Base-by-base conservation (phyloP, 1,140 invertebrate species). In the Pseudomyrmex sp. region DNA sequence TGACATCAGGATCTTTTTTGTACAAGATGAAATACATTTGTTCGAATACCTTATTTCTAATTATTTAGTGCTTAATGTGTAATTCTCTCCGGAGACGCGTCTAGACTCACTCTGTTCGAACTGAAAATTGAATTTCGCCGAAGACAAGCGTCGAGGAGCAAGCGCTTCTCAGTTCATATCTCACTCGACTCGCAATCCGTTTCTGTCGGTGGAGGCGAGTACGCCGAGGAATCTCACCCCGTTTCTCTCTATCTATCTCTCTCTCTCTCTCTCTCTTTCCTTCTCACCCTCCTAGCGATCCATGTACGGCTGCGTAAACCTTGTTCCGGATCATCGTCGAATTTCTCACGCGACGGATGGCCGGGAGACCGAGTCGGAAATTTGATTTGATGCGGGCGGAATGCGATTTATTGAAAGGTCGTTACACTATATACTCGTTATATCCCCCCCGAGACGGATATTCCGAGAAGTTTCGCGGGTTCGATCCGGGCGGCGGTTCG, bases 351-450 rank as follows among this genome's bases (percentile, higher is more conserved):
- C 56, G 54, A 54, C 62, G 70, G 54, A 54, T 63, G 63, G 76
- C 62, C 54, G 20, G 35, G n/a, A 54, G 23, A n/a, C 58, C 59
- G 50, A 15, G 52, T 3, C 54, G 82, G 82, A 84, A 84, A 85
- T 85, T 83, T 77, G 84, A 85, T 84, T 85, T 76, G 80, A 85
- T 56, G 73, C 35, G 70, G 63, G 65, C 10, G 83, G 66, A 85
- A 86, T 85, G 50, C 83, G 66, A 86, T 86, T 86, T 86, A 85
- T 86, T 59, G 85, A 82, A 85, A 85, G 83, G 75, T 85, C 83
- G 68, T 85, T 85, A 63, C n/a, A 66, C 74, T 83, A 80, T 85
- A 72, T 59, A 63, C 70, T 70, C 66, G 76, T 80, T 62, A 62
- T 35, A 52, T 54, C 56, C 61, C 54, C 23, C 44, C 54, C 70